Base-by-base conservation (phyloP, 2,888 invertebrate species). In the Myathropa florea region DNA sequence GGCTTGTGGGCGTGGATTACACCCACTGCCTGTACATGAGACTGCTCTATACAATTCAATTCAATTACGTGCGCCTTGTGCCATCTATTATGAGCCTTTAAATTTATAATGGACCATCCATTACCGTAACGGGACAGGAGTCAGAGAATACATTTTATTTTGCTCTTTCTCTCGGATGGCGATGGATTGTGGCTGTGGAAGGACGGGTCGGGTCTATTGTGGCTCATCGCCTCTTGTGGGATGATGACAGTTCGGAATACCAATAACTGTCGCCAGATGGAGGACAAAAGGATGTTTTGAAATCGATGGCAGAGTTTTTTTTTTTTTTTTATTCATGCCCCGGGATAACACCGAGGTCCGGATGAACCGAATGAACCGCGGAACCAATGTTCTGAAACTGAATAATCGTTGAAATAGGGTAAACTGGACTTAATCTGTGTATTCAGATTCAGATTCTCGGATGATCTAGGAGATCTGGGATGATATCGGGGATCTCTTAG, bases 71-170 rank as follows among this genome's bases (percentile, higher is more conserved):
- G 46, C 46, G 46, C 46, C 63, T 12, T 7, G 23, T 6, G 4
- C 30, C 26, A 24, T 65, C 59, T 76, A 28, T 55, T 53, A 70
- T 12, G 53, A 64, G 73, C 9, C 26, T 36, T 68, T 70, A 65
- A 83, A 83, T 83, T 71, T 78, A 75, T 75, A 55, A 79, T 79
- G 78, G 60, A 21, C 28, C n/a, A 78, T 60, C 53, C 71, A 79
- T 75, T 79, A 36, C 14, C 67, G 36, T 57, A 57, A 63, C 36
- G 59, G 18, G 55, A 46, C 46, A 46, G 46, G 60, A 76, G 30
- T 21, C 67, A 26, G 67, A 33, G 7, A 18, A 53, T 67, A 67
- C 39, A 76, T 76, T 67, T 59, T 60, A 30, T 76, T 67, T 24
- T 30, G n/a, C 30, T 67, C 46, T 30, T 2, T 39, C 60, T 28